Evolutionary conservation across 2,113 vertebrate species (phyloP).

Genomic region (Ptilorrhoa leucosticta): DNA sequence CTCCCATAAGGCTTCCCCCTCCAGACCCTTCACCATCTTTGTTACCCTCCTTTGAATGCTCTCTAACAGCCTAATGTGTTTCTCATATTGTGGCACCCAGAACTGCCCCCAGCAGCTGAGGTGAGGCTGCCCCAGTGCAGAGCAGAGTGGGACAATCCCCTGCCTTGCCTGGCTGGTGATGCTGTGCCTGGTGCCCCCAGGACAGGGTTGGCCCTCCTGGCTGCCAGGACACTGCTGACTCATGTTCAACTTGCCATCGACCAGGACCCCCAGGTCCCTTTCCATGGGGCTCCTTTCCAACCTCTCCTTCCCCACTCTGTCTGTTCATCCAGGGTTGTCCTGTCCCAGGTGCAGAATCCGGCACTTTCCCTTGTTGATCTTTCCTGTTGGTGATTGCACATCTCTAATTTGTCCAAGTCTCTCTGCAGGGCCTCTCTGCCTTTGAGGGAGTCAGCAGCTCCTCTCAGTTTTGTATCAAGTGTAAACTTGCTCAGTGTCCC

Average conservation of each 20-base stretch:
- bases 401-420: background rate
- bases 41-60: rapidly evolving
- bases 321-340: rapidly evolving
- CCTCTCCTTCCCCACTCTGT: background rate
- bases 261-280: background rate
- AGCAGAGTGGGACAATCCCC: background rate
- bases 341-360: rapidly evolving
- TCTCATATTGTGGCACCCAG: rapidly evolving
- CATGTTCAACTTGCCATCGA: rapidly evolving
- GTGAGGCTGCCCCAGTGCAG: rapidly evolving
- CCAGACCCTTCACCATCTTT: background rate
- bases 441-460: rapidly evolving
- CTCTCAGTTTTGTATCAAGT: background rate
- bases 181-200: background rate
- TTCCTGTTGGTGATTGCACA: background rate
- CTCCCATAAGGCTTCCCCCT: rapidly evolving
- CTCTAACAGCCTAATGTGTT: rapidly evolving
- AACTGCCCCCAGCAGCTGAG: background rate
- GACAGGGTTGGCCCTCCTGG: rapidly evolving
- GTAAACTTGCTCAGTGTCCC: background rate
- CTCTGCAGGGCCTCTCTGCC: background rate
- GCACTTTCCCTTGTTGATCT: too few species aligned
- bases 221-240: background rate
- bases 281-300: rapidly evolving
- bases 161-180: rapidly evolving